Conservation (phyloP, 2,888 invertebrate genomes). For the Hylaea fasciaria region DNA sequence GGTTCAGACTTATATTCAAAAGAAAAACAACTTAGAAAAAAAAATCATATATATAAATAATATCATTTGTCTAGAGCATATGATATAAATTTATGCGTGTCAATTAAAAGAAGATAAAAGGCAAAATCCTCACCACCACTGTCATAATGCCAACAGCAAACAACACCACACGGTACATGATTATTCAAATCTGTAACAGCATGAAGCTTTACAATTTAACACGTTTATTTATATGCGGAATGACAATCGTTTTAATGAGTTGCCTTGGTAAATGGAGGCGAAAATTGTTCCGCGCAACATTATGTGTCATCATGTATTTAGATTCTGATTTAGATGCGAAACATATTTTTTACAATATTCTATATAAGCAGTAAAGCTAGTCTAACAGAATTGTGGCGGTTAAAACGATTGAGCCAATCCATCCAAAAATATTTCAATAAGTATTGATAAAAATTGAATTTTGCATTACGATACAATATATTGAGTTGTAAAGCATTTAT, state of each 20-base stretch:
- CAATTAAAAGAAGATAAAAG: too few species aligned
- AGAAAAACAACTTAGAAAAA: too few species aligned
- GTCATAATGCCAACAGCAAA: constrained; percentile 15
- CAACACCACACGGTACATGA: constrained; percentile 39
- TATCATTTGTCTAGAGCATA: too few species aligned
- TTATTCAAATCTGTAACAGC: constrained; percentile 12
- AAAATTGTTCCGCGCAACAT: constrained; percentile 33
- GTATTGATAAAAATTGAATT: too few species aligned
- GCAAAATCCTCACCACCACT: constrained; percentile 4
- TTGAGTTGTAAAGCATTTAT: too few species aligned
- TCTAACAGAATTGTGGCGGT: too few species aligned
- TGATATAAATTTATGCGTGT: too few species aligned
- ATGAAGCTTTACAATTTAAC: constrained; percentile 12
- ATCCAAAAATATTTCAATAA: too few species aligned
- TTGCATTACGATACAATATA: too few species aligned
- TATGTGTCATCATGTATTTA: constrained; percentile 36
- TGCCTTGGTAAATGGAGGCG: constrained; percentile 23
- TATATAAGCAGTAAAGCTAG: constrained; percentile 14
- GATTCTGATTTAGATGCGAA: constrained; percentile 34
- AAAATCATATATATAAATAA: too few species aligned
- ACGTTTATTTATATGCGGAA: constrained; percentile 32
- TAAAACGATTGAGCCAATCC: too few species aligned
- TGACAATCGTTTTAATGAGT: constrained; percentile 24
- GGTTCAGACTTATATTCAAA: too few species aligned
- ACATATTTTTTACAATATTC: not conserved